A percentile compares a stretch with the other conserved stretches of the same genome.
Evolutionary conservation across 1,140 invertebrate genomes (phyloP).

Genomic region (Gryon sp.): DNA sequence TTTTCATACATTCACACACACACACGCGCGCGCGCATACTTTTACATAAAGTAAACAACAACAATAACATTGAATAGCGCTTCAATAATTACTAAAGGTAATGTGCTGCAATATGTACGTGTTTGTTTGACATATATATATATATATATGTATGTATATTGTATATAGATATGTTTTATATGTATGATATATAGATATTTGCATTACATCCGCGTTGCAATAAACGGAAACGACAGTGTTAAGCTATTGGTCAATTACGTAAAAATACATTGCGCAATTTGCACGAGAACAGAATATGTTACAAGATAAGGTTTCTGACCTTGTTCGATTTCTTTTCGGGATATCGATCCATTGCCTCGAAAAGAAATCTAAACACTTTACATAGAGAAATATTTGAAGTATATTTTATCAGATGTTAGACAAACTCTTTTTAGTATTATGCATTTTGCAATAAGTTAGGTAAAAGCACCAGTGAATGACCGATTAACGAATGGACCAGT

Average conservation of each 20-base stretch:
- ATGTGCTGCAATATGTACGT: no score
- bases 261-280: constrained; percentile 30
- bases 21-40: no score
- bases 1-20: no score
- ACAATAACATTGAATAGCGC: no score
- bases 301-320: constrained; percentile 48
- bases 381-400: not conserved
- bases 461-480: no score
- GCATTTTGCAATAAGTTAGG: no score
- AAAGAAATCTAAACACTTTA: constrained; percentile 8
- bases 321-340: constrained; percentile 31
- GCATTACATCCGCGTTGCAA: constrained; percentile 15
- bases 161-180: not conserved
- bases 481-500: no score
- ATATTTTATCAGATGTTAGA: not conserved
- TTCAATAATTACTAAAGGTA: no score
- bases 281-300: constrained; percentile 21
- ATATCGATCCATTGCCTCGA: constrained; percentile 4
- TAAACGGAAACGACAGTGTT: constrained; percentile 15
- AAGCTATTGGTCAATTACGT: constrained; percentile 35
- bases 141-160: not conserved
- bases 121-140: not conserved
- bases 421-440: no score
- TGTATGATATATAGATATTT: not conserved
- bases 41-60: no score